These are phyloP conservation scores for Epistrophe grossulariae DNA, from an alignment of 2,888 invertebrate genomes.

Conservation along the genomic window DNA sequence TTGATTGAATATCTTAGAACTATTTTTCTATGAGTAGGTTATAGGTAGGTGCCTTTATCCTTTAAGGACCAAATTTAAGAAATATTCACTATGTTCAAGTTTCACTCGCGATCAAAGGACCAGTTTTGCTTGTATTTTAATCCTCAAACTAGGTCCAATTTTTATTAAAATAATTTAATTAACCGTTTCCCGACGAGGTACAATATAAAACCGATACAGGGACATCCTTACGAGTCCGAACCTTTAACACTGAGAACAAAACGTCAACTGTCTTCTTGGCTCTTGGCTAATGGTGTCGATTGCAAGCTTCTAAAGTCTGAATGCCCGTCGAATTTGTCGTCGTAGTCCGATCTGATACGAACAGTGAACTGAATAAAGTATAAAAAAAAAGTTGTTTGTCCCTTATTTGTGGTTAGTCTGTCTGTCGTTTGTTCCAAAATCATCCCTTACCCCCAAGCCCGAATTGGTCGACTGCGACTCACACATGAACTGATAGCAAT, in stretches of 20 bases:
- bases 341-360: conserved; percentile 45
- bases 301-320: conserved; percentile 66
- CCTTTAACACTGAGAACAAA: conserved; percentile 83
- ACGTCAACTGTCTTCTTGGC: conserved; percentile 82
- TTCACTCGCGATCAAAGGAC: conserved; percentile 21
- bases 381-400: conserved; percentile 72
- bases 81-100: conserved; percentile 28
- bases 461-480: conserved; percentile 47
- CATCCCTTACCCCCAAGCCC: conserved; percentile 69
- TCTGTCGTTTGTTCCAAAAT: conserved; percentile 71
- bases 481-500: conserved; percentile 72
- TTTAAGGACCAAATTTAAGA: conserved; percentile 11
- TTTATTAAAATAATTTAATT: background rate
- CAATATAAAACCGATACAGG: conserved; percentile 42
- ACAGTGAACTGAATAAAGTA: conserved; percentile 46
- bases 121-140: conserved; percentile 14
- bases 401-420: conserved; percentile 75
- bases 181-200: conserved; percentile 28
- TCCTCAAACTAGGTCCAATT: conserved; percentile 1
- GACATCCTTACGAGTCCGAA: conserved; percentile 74
- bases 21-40: background rate
- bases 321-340: conserved; percentile 10
- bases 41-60: conserved; percentile 1
- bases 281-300: conserved; percentile 66
- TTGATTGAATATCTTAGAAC: background rate